A percentile compares a stretch with the other conserved stretches of the same genome.
These are phyloP conservation scores for Tinamus guttatus DNA, from an alignment of 2,113 vertebrate genomes.

Conservation along the genomic window DNA sequence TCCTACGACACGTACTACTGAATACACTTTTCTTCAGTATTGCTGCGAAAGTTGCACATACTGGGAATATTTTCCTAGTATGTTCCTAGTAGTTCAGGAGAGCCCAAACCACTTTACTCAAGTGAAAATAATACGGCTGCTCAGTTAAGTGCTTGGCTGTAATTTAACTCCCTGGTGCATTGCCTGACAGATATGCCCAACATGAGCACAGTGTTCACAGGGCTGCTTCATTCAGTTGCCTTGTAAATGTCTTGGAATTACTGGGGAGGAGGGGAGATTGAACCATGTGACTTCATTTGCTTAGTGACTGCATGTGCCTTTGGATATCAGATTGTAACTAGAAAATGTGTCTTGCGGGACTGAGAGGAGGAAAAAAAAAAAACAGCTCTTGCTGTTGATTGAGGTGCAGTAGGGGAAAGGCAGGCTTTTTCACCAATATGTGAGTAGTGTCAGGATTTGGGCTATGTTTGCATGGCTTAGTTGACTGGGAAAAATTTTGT, in stretches of 20 bases:
- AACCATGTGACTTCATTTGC: not conserved
- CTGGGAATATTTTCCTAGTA: not conserved
- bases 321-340: not conserved
- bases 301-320: constrained; percentile 1
- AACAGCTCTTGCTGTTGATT: not conserved
- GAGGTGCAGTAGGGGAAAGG: not conserved
- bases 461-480: not conserved
- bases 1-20: not conserved
- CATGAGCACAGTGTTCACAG: not conserved
- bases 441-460: accelerated
- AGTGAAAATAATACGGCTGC: constrained; percentile 54
- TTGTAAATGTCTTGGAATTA: constrained; percentile 28
- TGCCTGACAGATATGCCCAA: constrained; percentile 34
- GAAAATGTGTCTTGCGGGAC: not conserved
- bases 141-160: constrained; percentile 52
- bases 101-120: constrained; percentile 24
- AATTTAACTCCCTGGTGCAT: constrained; percentile 12
- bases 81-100: not conserved
- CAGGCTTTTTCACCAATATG: not conserved
- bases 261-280: not conserved
- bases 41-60: not conserved
- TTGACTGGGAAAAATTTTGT: not conserved
- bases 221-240: not conserved
- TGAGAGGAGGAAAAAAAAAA: not conserved
- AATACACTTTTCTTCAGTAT: not conserved